Base-by-base conservation (phyloP, 2,797 vertebrate species). In the Neosilurus hyrtlii region DNA sequence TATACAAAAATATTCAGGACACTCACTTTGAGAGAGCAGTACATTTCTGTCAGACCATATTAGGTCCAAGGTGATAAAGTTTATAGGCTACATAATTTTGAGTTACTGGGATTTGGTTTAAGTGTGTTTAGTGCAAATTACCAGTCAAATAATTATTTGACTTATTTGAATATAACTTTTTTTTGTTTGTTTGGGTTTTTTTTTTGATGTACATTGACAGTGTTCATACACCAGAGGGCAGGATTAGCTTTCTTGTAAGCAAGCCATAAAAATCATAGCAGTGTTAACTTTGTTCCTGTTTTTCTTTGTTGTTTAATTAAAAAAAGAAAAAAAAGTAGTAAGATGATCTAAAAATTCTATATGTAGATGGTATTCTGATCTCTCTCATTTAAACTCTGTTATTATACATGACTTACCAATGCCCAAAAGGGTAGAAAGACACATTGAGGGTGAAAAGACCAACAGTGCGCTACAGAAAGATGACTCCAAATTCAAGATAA, bases 201-300 rank as follows among this genome's bases (percentile, higher is more conserved):
- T 43, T 43, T 43, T 9, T 65, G n/a, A 30, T 9, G 16, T 52
- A 62, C 68, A 76, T 10, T 80, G 72, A 11, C 66, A 52, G 1
- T 51, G 56, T 82, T 84, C 26, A 43, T 71, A 81, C 88, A 84
- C 78, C 79, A 89, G 88, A 85, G 78, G 84, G 77, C 84, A 66
- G 54, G 37, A 72, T 75, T 30, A 82, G 75, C 56, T 76, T 78
- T 79, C 56, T 24, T 16, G 22, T 62, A 73, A 22, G 24, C 14
- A 11, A 12, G 7, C 9, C 8, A 18, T 71, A 43, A 43, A 43
- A 79, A 74, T 4, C 2, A 24, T 30, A 51, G 9, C 9, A 70
- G 20, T 20, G n/a, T 16, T 51, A 24, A 4, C n/a, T 26, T 72
- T 71, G 68, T 11, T 16, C 9, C 4, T 43, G 3, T 7, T 52